Evolutionary conservation across 2,797 vertebrate species (phyloP), one percentile per base, ranked within the genome.

Genomic region (Lindbergichthys nudifrons): DNA sequence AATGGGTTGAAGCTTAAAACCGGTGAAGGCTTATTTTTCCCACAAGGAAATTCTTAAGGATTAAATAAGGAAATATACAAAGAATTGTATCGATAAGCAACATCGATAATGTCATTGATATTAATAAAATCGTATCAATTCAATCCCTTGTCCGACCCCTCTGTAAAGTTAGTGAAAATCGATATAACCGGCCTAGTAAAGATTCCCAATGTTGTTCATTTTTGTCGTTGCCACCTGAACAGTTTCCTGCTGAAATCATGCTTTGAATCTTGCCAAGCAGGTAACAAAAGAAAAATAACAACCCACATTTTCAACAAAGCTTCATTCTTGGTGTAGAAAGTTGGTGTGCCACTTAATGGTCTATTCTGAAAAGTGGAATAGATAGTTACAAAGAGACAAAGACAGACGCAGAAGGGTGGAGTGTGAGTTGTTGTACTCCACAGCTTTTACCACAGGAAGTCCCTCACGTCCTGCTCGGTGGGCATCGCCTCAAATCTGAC

Each of bases 401-500:
- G 16, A 18, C 32, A 14, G 60, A 30, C 21, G 11, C 36, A 56
- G 19, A 51, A 50, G 15, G 65, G 65, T 11, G 26, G 66, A 51
- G 47, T 18, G n/a, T 16, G 18, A 13, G 26, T 70, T 56, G 64
- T 73, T 63, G 61, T 70, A 56, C 43, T 66, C 48, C 36, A 50
- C 30, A 12, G 23, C 43, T 76, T 85, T 71, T 70, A 53, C 79
- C 66, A 75, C 77, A 94, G 95, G 95, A 96, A 94, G 90, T 94
- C 93, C 90, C 93, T 71, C 23, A 21, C 51, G 69, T 96, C 94
- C 93, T 92, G 88, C 73, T 75, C 61, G 18, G 81, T 77, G 88
- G 92, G 80, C 87, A 87, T 79, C 63, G 89, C 90, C 89, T 87
- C 57, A 76, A 85, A 90, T 87, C 60, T 47, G 67, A 69, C 42